Evolutionary conservation across 1,140 invertebrate species (phyloP), one percentile per base, ranked within the genome.

Genomic region (Chrysopa pallens): DNA sequence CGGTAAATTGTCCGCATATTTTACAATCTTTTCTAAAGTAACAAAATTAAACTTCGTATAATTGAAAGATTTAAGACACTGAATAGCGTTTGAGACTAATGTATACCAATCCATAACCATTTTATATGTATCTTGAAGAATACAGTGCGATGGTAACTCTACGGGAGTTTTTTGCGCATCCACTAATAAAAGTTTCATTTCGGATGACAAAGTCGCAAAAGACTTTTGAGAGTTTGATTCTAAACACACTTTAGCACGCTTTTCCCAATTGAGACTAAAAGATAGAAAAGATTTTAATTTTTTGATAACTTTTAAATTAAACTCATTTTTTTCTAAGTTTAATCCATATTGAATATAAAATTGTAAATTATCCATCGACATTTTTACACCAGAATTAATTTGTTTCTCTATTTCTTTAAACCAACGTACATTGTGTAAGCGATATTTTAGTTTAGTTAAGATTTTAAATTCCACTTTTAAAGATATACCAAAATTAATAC

Each of bases 401-500:
- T 71, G 55, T 37, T 61, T 54, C 31, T 72, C 67, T 2, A 79
- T 76, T 41, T 81, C 75, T 47, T 84, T 75, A 28, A 88, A 52
- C 77, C 83, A 91, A 43, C 70, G 70, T 23, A 74, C 70, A 58
- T 87, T 79, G 62, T 79, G 79, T 2, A 88, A 67, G 40, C 76
- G 69, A 9, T 73, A 73, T 57, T 80, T 78, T n/a, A 91, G 62
- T 40, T 69, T 67, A 11, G 71, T 64, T 44, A 92, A 69, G 53
- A 84, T 78, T 1, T 83, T 83, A 36, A 94, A 63, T 53, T 92
- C 84, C 27, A 93, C 85, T 56, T 88, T 88, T 33, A 92, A 70
- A 4, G 73, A 76, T 45, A 76, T 72, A 35, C 84, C 85, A 50
- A 80, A 74, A 15, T 81, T 78, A 28, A 84, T 72, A 35, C 78